These are phyloP conservation scores for Pseudopodoces humilis DNA, from an alignment of 2,113 vertebrate genomes.

Conservation along the genomic window DNA sequence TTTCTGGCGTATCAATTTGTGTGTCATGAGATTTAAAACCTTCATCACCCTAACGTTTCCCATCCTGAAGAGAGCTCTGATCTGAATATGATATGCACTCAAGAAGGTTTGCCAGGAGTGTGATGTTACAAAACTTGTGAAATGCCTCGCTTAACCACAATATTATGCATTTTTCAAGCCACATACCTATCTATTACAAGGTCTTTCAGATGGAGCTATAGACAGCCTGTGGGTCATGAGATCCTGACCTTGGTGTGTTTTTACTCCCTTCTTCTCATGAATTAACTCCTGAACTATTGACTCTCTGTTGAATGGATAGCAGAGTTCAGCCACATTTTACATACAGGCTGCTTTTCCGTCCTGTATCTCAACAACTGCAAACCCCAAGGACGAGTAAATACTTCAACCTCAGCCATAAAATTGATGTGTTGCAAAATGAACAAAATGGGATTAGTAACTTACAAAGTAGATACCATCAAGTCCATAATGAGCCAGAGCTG, in stretches of 20 bases:
- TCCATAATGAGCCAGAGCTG: constrained; percentile 17
- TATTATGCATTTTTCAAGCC: constrained; percentile 34
- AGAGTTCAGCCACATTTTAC: constrained; percentile 55
- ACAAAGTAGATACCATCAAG: constrained; percentile 42
- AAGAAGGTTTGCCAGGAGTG: background rate
- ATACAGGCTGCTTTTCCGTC: background rate
- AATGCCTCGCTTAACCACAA: background rate
- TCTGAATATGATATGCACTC: background rate
- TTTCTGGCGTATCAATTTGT: background rate
- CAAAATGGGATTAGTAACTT: constrained; percentile 44
- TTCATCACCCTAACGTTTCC: constrained; percentile 4
- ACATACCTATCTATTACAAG: constrained; percentile 61
- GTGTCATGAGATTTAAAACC: background rate
- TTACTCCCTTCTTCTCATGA: constrained; percentile 57
- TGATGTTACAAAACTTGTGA: constrained; percentile 39
- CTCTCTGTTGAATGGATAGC: constrained; percentile 32
- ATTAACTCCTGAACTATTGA: constrained; percentile 68
- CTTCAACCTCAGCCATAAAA: constrained; percentile 54
- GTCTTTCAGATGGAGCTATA: constrained; percentile 36
- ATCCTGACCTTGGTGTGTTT: constrained; percentile 66
- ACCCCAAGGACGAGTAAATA: constrained; percentile 59
- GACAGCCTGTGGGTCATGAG: constrained; percentile 60
- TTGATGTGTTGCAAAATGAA: constrained; percentile 54
- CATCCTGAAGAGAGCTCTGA: background rate
- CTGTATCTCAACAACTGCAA: constrained; percentile 37